Conservation (phyloP, 2,113 vertebrate genomes). For the Murina feae region DNA sequence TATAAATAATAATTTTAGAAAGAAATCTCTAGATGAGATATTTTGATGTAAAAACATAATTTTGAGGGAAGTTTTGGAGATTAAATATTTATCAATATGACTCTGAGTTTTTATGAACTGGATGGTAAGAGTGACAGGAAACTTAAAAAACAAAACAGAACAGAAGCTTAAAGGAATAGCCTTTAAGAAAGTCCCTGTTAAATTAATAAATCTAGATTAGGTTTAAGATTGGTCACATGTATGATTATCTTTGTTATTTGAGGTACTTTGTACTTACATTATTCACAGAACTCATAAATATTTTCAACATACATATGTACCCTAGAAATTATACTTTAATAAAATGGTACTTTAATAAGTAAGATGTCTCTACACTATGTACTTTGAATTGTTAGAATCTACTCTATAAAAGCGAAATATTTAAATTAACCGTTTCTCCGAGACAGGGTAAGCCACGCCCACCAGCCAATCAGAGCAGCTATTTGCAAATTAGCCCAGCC, state of each 20-base stretch:
- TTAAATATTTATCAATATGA: background rate
- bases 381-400: background rate
- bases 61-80: background rate
- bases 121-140: background rate
- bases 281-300: background rate
- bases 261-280: background rate
- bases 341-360: background rate
- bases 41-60: background rate
- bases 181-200: background rate
- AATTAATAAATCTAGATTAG: background rate
- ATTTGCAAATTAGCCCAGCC: too few relatives aligned
- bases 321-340: background rate
- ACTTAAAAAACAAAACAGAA: background rate
- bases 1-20: background rate
- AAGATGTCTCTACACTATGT: background rate
- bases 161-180: background rate
- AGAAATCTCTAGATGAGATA: background rate
- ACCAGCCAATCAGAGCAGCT: too few relatives aligned
- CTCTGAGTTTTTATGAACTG: background rate
- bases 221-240: background rate
- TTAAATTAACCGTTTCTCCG: too few relatives aligned
- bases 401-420: too few relatives aligned
- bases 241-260: background rate
- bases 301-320: background rate
- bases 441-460: too few relatives aligned